Conservation (phyloP, 1,140 invertebrate species). For the Planococcus citri region DNA sequence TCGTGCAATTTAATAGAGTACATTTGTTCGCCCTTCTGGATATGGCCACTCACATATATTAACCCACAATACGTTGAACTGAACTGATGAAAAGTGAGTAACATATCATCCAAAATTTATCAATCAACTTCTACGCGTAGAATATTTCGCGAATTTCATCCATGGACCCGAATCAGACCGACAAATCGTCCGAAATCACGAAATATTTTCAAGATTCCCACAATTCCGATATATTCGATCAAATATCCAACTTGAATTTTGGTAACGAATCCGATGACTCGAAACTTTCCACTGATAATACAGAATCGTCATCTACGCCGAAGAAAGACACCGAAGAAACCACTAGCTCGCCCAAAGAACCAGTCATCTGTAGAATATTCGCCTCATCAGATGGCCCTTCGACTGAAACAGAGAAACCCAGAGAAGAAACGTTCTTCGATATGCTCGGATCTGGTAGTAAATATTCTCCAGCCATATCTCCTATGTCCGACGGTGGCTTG, state of each 20-base stretch:
- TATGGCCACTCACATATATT: no score
- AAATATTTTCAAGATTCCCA: constrained; percentile 8
- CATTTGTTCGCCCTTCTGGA: no score
- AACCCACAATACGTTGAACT: no score
- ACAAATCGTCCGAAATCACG: neutral
- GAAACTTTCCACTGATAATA: neutral
- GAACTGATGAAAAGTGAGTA: no score
- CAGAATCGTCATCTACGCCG: neutral
- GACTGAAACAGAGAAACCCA: constrained; percentile 10
- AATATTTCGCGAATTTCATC: neutral
- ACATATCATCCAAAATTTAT: no score
- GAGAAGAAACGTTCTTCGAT: constrained; percentile 28
- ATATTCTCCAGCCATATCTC: neutral
- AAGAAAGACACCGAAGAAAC: neutral
- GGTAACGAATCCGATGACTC: neutral
- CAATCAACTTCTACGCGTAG: no score
- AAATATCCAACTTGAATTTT: constrained; percentile 12
- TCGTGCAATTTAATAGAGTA: no score
- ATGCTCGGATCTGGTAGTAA: constrained; percentile 24
- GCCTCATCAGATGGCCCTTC: constrained; percentile 21
- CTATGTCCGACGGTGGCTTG: neutral
- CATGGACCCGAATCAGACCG: neutral
- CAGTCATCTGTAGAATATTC: constrained; percentile 37
- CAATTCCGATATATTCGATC: constrained; percentile 16
- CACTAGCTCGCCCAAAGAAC: constrained; percentile 30